Base-by-base conservation (phyloP, 1,140 invertebrate species). In the Dufourea novaeangliae region DNA sequence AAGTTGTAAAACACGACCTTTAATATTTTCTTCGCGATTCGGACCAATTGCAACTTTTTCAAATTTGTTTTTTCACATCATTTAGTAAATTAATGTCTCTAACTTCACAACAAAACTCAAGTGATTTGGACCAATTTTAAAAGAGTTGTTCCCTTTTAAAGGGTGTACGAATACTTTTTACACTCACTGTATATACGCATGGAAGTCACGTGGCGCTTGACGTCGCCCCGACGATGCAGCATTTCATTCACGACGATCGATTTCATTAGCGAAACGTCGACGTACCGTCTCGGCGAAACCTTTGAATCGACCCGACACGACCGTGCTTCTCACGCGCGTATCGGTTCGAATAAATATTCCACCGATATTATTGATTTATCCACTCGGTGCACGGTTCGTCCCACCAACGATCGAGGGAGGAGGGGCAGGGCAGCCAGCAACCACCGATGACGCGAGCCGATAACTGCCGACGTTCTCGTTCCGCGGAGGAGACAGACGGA, bases 191-290 rank as follows among this genome's bases (percentile, higher is more conserved):
- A n/a, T n/a, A n/a, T n/a, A n/a, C 52, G 12, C n/a, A 37, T 22
- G 27, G 46, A 8, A 39, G 59, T 83, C 82, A 83, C 80, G 66
- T 83, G 80, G 69, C 68, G 70, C 2, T 56, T 78, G 80, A 83
- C 80, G 75, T 82, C 64, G 75, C 73, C n/a, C n/a, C 22, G 69
- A 66, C 64, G 62, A 82, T 82, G 69, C 80, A 62, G 69, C 80
- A 64, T 76, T 82, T 78, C 74, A 63, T 83, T 82, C 77, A 78
- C 57, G 50, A 71, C 66, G 73, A 79, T 70, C 81, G 70, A 79
- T 79, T 84, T 69, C 76, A 84, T 84, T 83, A 78, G 52, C 52
- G 59, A 46, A 54, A 68, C 61, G 56, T 63, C 71, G 37, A 37
- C 50, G 68, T 73, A 68, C 56, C 56, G 66, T 34, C 46, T 78